Evolutionary conservation across 1,140 invertebrate genomes (phyloP), one percentile per base, ranked within the genome.

Genomic region (Lanistes nyassanus): DNA sequence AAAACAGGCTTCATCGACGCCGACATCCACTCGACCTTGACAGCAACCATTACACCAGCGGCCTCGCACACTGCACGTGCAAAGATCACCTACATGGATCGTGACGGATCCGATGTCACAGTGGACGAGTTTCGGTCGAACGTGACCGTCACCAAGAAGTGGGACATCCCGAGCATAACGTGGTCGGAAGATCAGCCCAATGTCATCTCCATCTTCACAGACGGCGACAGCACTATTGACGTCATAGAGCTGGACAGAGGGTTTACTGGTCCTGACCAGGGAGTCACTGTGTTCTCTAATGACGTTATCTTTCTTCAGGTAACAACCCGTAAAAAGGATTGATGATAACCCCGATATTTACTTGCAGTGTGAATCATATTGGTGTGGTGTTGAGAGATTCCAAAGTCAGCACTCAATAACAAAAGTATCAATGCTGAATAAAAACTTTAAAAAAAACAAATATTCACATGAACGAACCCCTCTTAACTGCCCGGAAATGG

Each of bases 1-100:
- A 70, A 36, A 21, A 56, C n/a, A 56, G 68, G 68, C 26, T 70
- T 70, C 53, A 58, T 70, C n/a, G 68, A 70, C 29, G 68, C 68
- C 5, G 68, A 70, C 34, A 70, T 70, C 34, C 53, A 70, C 51
- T 34, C 68, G 0, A 19, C n/a, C 26, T 19, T 70, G 53, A 55
- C 37, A 34, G 53, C 13, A 7, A 34, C 13, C 23, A 56, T 70
- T 23, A 56, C 26, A 13, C 66, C 42, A n/a, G 26, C 51, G 21
- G 42, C 42, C 19, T 47, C 42, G 9, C 1, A 16, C 42, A 47
- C 2, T 34, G 31, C 34, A 21, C 26, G 11, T 19, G 39, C 36
- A 51, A 70, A 55, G 23, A 34, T 70, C 21, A 56, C 68, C 2
- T 70, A 70, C 53, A 34, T 36, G 53, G 26, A 29, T 16, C 26